Conservation (phyloP, 1,140 invertebrate species). For the Eumaeus atala region DNA sequence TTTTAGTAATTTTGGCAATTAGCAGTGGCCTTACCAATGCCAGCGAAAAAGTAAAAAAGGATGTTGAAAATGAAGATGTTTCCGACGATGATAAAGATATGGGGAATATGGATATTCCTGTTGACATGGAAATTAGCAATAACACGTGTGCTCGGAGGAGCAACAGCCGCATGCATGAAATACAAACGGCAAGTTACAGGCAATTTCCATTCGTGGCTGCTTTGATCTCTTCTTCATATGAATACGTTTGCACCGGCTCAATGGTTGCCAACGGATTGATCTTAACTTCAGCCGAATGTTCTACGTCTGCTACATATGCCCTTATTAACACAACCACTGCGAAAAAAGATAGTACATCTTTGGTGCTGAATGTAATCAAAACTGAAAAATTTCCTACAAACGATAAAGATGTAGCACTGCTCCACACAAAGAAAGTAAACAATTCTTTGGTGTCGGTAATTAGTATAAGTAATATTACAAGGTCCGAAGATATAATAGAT, state of each 20-base stretch:
- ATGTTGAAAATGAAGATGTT: conserved; percentile 48
- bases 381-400: conserved; percentile 52
- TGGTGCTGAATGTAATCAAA: conserved; percentile 42
- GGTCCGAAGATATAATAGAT: conserved; percentile 27
- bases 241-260: conserved; percentile 54
- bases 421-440: conserved; percentile 54
- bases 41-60: conserved; percentile 55
- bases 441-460: conserved; percentile 43
- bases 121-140: too few relatives aligned
- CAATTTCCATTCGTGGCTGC: conserved; percentile 62
- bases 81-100: conserved; percentile 47
- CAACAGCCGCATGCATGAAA: conserved; percentile 52
- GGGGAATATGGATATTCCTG: conserved; percentile 25
- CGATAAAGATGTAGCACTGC: conserved; percentile 49
- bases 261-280: conserved; percentile 53
- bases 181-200: conserved; percentile 32
- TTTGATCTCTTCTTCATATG: conserved; percentile 52
- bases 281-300: conserved; percentile 52
- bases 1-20: too few relatives aligned
- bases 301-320: conserved; percentile 38
- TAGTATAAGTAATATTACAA: conserved; percentile 45
- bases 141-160: conserved; percentile 42
- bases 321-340: conserved; percentile 47
- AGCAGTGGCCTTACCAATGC: not conserved
- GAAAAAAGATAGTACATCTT: conserved; percentile 39